These are phyloP conservation scores for Villa cingulata DNA, from an alignment of 2,888 invertebrate species.

Conservation along the genomic window DNA sequence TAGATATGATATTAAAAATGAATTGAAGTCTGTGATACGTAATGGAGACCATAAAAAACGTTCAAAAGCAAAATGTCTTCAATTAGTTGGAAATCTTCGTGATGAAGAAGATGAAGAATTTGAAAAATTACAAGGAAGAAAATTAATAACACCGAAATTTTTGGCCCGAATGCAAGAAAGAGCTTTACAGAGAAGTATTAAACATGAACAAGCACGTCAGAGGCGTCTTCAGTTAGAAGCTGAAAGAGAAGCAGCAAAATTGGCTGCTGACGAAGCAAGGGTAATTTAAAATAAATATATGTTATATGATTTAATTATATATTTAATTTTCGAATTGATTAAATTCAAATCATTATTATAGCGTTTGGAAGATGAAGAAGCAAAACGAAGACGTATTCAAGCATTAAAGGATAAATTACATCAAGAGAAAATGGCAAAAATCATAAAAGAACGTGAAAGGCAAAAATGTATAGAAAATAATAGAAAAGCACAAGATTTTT, in stretches of 20 bases:
- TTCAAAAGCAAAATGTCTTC: conserved; percentile 36
- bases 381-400: conserved; percentile 43
- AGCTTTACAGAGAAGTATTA: conserved; percentile 46
- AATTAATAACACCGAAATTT: conserved; percentile 47
- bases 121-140: conserved; percentile 27
- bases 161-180: conserved; percentile 59
- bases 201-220: conserved; percentile 33
- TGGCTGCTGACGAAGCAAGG: conserved; percentile 34
- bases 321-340: too few species aligned
- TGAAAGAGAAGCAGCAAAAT: conserved; percentile 33
- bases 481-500: conserved; percentile 35
- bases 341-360: conserved; percentile 9
- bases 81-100: conserved; percentile 29
- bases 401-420: conserved; percentile 48
- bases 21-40: conserved; percentile 42
- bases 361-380: conserved; percentile 43
- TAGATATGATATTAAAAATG: conserved; percentile 43
- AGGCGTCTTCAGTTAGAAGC: conserved; percentile 30
- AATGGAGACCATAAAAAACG: conserved; percentile 43
- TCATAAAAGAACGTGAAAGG: conserved; percentile 44
- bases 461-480: conserved; percentile 34
- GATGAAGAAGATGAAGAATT: conserved; percentile 29
- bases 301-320: neutral
- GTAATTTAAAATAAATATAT: conserved; percentile 16
- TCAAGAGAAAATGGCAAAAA: conserved; percentile 46